Base-by-base conservation (phyloP, 2,888 invertebrate genomes). In the Eilema griseolum region DNA sequence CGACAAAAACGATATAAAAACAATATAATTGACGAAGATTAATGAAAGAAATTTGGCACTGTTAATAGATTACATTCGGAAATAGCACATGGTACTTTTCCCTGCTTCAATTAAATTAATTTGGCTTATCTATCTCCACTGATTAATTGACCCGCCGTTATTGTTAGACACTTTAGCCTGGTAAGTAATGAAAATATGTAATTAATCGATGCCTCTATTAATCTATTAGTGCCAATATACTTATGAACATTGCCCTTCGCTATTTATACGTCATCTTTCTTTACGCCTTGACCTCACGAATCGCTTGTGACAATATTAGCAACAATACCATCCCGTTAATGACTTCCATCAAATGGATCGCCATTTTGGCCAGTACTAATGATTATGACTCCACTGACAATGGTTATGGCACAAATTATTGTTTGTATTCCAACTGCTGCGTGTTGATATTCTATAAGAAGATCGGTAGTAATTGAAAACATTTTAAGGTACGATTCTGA, bases 381-480 rank as follows among this genome's bases (percentile, higher is more conserved):
- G 56, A 70, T 73, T 66, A 70, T 33, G 71, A 41, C 56, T 52
- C 31, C 63, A 64, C 12, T n/a, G 70, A 75, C 78, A 68, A 80
- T 77, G 68, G 71, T 70, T 74, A 70, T 57, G 69, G 63, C 11
- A 60, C 61, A 66, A 65, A 70, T 67, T 16, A 61, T 59, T 69
- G 41, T 77, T 71, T 71, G 67, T 70, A 62, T 74, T 70, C 65
- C 46, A 3, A 37, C 46, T 63, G 62, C 57, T 63, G 24, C 64
- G 61, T 37, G 37, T 31, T 41, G 31, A 28, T 65, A 60, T 63
- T 60, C 28, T 66, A 66, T 66, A 52, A 52, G 57, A 60, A 46
- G 20, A 46, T 11, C n/a, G 37, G n/a, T 28, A 37, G 16, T 46
- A 16, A 41, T 16, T 16, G 41, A 41, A 41, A 41, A 20, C 8